Percentiles rank a stretch among this genome's conserved stretches.
Evolutionary conservation across 2,113 vertebrate species (phyloP).

Genomic region (Tursiops truncatus): DNA sequence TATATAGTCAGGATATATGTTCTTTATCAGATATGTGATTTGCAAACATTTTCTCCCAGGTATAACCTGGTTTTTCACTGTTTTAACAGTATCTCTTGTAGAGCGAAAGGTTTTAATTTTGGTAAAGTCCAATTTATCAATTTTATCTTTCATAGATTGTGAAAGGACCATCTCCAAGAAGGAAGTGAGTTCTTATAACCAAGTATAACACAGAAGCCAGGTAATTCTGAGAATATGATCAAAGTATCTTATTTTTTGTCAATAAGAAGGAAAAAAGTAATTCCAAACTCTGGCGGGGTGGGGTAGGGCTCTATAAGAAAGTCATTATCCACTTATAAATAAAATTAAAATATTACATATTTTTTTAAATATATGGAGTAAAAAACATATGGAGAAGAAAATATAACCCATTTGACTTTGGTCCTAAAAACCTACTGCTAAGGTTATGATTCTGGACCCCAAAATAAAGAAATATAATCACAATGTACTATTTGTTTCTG

Average conservation of each 20-base stretch:
- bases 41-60: neutral
- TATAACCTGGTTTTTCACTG: neutral
- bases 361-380: neutral
- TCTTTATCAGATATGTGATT: neutral
- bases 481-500: neutral
- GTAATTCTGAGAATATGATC: neutral
- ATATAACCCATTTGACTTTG: neutral
- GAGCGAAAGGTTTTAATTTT: neutral
- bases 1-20: neutral
- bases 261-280: neutral
- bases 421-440: neutral
- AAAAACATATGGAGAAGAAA: neutral
- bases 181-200: neutral
- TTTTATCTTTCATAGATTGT: neutral
- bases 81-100: neutral
- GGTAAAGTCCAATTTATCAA: neutral
- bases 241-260: neutral
- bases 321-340: neutral
- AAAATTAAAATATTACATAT: neutral
- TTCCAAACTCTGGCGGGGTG: neutral
- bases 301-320: neutral
- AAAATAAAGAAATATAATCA: neutral
- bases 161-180: neutral
- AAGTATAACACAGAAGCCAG: neutral
- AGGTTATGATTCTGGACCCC: neutral